phyloP scores from a whole-genome alignment of 2,888 invertebrate genomes.

The Nymphalis c-album region DNA sequence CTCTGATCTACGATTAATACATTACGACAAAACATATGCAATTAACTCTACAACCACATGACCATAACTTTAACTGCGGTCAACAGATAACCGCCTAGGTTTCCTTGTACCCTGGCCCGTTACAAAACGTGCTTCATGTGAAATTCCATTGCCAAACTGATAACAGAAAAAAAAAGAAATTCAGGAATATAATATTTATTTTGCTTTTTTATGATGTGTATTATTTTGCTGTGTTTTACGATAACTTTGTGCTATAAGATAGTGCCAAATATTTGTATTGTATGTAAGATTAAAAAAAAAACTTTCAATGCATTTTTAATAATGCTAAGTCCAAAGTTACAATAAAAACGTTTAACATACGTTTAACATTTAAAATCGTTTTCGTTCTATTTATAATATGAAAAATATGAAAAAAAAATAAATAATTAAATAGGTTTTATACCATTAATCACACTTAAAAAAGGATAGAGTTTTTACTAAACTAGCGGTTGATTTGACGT shows the following conservation, averaged over 20 bases:
- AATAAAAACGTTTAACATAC: too few relatives aligned
- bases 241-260: neutral
- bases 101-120: conserved; percentile 25
- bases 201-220: too few relatives aligned
- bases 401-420: too few relatives aligned
- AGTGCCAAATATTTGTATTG: too few relatives aligned
- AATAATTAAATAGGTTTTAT: too few relatives aligned
- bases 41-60: conserved; percentile 29
- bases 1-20: conserved; percentile 11
- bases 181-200: neutral
- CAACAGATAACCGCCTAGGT: conserved; percentile 31
- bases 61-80: conserved; percentile 24
- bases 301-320: too few relatives aligned
- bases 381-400: too few relatives aligned
- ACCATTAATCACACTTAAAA: neutral
- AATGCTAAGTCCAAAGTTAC: too few relatives aligned
- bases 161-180: conserved; percentile 17
- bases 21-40: conserved; percentile 19
- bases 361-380: too few relatives aligned
- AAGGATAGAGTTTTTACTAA: neutral
- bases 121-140: conserved; percentile 15
- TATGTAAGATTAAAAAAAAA: too few relatives aligned
- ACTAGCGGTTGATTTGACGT: conserved; percentile 4
- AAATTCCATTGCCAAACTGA: conserved; percentile 29
- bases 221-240: too few relatives aligned